phyloP scores from a whole-genome alignment of 1,140 invertebrate species.

The Oryzaephilus surinamensis region DNA sequence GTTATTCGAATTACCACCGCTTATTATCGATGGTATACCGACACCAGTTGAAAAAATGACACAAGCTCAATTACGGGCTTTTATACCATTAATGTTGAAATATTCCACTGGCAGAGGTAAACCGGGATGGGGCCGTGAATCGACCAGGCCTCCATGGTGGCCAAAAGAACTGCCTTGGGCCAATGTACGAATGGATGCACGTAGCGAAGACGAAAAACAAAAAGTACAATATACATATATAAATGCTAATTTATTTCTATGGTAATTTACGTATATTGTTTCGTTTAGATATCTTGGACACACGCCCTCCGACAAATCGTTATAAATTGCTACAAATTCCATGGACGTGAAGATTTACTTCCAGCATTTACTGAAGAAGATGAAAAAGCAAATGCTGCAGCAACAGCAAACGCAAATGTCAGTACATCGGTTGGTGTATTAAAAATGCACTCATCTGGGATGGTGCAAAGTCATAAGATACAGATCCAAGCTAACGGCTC shows the following conservation, averaged over 20 bases:
- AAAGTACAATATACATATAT: conserved; percentile 52
- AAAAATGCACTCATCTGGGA: conserved; percentile 48
- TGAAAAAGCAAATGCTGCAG: conserved; percentile 53
- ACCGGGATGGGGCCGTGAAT: conserved; percentile 94
- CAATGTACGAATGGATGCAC: conserved; percentile 93
- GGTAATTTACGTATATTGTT: conserved; percentile 4
- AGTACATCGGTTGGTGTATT: conserved; percentile 50
- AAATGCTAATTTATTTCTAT: not conserved
- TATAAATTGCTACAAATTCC: conserved; percentile 97
- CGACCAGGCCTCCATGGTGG: conserved; percentile 94
- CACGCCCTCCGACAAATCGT: conserved; percentile 95
- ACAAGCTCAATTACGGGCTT: conserved; percentile 89
- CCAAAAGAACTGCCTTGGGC: conserved; percentile 95
- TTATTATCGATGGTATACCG: conserved; percentile 95
- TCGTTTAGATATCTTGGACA: conserved; percentile 93
- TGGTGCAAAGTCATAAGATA: conserved; percentile 38
- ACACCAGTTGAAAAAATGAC: conserved; percentile 99
- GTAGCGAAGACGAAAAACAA: conserved; percentile 93
- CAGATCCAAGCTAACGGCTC: conserved; percentile 41
- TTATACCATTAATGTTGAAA: conserved; percentile 96
- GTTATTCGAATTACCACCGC: conserved; percentile 86
- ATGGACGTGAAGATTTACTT: conserved; percentile 89
- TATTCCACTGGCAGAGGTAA: conserved; percentile 94
- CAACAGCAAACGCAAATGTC: conserved; percentile 38
- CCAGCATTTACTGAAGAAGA: conserved; percentile 90